Percentiles rank a stretch among this genome's conserved stretches.
Evolutionary conservation across 2,888 invertebrate genomes (phyloP).

Genomic region (Cylindroiulus punctatus): DNA sequence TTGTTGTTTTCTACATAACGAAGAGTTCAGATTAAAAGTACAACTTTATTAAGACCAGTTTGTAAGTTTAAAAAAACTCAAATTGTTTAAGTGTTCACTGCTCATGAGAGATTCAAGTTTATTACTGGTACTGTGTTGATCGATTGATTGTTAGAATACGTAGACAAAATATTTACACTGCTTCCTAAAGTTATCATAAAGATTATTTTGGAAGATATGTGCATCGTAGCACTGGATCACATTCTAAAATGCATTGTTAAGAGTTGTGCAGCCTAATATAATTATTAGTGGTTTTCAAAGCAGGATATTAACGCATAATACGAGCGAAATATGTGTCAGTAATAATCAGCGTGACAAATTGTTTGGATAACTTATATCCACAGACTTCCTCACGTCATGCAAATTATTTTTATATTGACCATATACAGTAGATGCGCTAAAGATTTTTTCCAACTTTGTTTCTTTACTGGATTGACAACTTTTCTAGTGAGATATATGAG

Average conservation of each 20-base stretch:
- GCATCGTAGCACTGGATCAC: neutral
- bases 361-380: neutral
- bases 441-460: neutral
- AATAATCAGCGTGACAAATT: conserved; percentile 6
- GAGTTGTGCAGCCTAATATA: neutral
- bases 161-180: neutral
- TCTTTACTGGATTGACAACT: neutral
- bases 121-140: neutral
- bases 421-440: neutral
- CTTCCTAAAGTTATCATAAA: neutral
- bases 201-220: neutral
- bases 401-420: neutral
- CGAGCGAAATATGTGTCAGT: neutral
- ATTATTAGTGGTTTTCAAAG: neutral
- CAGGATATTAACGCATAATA: neutral
- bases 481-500: conserved; percentile 1
- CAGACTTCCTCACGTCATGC: neutral
- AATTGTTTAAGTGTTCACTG: too few relatives aligned
- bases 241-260: neutral
- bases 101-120: neutral
- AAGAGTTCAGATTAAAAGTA: too few relatives aligned
- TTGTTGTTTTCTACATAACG: too few relatives aligned
- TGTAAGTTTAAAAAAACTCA: too few relatives aligned
- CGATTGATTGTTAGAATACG: neutral
- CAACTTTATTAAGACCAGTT: too few relatives aligned